Base-by-base conservation (phyloP, 2,888 invertebrate species). In the Leistus spinibarbis region DNA sequence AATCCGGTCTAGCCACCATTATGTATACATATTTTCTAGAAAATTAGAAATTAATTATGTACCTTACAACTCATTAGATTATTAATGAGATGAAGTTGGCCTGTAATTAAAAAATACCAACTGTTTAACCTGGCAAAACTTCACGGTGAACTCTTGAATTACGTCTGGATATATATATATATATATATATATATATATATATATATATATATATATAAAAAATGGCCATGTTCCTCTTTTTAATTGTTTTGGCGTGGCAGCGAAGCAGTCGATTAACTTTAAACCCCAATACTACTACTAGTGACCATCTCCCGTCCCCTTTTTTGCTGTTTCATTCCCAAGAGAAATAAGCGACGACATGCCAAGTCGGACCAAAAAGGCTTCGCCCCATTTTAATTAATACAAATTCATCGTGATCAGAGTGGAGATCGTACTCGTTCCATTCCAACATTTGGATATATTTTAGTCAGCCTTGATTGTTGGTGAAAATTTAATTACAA, bases 221-320 rank as follows among this genome's bases (percentile, higher is more conserved):
- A 40, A 40, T 40, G 7, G 40, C 40, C 40, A 40, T 40, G 40
- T 40, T 4, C 13, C 40, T 40, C 40, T 40, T 40, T 40, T 40
- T 40, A 40, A 40, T 40, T 40, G 40, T 40, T 40, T 40, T 40
- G 40, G 10, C 40, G 40, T 40, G 5, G 5, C 40, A 60, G 17
- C 19, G 19, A 22, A 22, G 7, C 22, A 60, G n/a, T 60, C 60
- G 60, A 60, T 60, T 60, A 60, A 60, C 60, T 60, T 60, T 60
- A 60, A 60, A 60, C 60, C 60, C 60, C 22, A 10, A 16, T 19
- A 57, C 53, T 13, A 53, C 53, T 13, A 53, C 57, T 19, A 40
- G 40, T 40, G 40, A 40, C 57, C 57, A 13, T 57, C n/a, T n/a
- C n/a, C 13, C 57, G 16, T 19, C 57, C 13, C 16, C 3, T 19